Base-by-base conservation (phyloP, 1,140 invertebrate genomes). In the Eumeta japonica region DNA sequence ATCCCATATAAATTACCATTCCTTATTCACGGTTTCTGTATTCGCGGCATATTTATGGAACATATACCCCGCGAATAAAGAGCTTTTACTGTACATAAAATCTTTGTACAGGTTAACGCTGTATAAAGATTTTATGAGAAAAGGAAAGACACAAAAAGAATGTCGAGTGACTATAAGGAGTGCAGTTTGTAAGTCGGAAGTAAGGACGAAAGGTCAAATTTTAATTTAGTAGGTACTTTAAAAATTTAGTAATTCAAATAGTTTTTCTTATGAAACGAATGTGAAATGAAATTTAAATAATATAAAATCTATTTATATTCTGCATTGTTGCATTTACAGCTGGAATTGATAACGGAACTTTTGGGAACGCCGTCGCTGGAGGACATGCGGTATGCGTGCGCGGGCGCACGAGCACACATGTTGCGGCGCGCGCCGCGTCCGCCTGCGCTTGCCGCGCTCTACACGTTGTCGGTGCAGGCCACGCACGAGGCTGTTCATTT, bases 401-500 rank as follows among this genome's bases (percentile, higher is more conserved):
- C 96, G 55, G 95, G 93, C 39, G 97, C 97, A 3, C 83, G 90
- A 50, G 85, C 87, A 31, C 95, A 98, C 73, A 94, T 99, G 83
- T 63, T 96, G 43, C 83, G 92, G 14, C 83, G 90, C 43, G 87
- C 91, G 24, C 88, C 86, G 19, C 94, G 97, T 72, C 87, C 88
- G 42, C 87, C 91, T 19, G 89, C 92, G 89, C 92, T 97, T 35
- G 87, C 90, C 38, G 88, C 92, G 18, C 82, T 98, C 32, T 97
- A 97, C 76, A 91, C 89, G 31, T 81, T 97, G 14, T 86, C 83
- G 50, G 70, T 73, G 44, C 91, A 97, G 65, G 93, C 93, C 44
- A 97, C 92, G 33, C 94, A 94, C 58, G 96, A 98, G 79, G 96
- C 95, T 37, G 92, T 98, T 37, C 94, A 98, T 80, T 81, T 99